phyloP scores from a whole-genome alignment of 2,797 vertebrate species.

The Australoheros facetus region DNA sequence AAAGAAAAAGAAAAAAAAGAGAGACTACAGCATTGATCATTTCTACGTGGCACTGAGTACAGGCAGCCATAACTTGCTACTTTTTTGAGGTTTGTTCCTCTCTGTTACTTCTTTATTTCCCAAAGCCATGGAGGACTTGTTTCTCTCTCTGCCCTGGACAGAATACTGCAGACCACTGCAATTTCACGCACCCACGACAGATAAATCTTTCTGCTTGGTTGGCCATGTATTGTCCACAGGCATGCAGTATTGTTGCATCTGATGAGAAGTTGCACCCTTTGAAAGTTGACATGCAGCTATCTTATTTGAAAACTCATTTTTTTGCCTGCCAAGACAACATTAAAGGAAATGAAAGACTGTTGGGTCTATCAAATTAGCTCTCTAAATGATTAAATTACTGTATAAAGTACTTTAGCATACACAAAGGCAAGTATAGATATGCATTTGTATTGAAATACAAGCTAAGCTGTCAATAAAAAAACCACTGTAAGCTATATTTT shows the following conservation, averaged over 20 bases:
- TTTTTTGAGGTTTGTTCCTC: constrained; percentile 20
- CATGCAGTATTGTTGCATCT: constrained; percentile 61
- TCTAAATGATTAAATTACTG: not conserved
- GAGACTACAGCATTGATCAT: constrained; percentile 35
- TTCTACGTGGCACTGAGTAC: constrained; percentile 46
- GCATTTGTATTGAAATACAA: not conserved
- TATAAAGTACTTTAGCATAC: not conserved
- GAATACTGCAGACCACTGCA: constrained; percentile 67
- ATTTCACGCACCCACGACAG: constrained; percentile 63
- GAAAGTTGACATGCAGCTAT: constrained; percentile 38
- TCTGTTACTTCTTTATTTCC: constrained; percentile 53
- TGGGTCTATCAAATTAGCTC: not conserved
- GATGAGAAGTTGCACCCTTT: constrained; percentile 35
- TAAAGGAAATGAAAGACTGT: not conserved
- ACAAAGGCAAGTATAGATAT: not conserved
- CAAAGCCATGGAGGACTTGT: constrained; percentile 45
- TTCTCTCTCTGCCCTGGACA: constrained; percentile 43
- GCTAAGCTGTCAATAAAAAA: not conserved
- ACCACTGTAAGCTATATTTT: not conserved
- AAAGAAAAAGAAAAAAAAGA: no score
- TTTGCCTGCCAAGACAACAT: not conserved
- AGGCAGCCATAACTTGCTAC: constrained; percentile 36
- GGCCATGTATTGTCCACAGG: constrained; percentile 59
- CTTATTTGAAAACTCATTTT: not conserved
- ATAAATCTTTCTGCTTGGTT: constrained; percentile 69